phyloP scores from a whole-genome alignment of 2,888 invertebrate genomes.

The Drosophila melanosoma region DNA sequence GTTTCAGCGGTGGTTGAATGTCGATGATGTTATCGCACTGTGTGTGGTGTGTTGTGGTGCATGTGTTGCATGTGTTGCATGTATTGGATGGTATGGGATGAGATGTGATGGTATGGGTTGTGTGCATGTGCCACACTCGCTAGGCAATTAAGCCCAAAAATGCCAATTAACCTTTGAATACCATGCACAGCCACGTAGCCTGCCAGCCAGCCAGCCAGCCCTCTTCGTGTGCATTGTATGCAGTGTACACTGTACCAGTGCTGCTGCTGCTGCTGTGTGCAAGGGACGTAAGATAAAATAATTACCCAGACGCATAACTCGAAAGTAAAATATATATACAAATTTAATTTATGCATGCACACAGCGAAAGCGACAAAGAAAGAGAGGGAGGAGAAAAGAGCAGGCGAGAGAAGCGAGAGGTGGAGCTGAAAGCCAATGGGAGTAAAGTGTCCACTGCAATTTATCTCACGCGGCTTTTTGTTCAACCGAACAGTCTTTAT shows the following conservation, averaged over 20 bases:
- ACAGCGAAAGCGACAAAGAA: constrained; percentile 54
- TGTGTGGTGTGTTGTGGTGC: constrained; percentile 30
- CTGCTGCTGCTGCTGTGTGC: neutral
- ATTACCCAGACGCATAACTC: constrained; percentile 81
- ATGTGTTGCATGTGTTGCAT: constrained; percentile 38
- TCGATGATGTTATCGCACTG: constrained; percentile 55
- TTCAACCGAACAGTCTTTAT: constrained; percentile 22
- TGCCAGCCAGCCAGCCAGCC: constrained; percentile 4
- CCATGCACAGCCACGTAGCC: constrained; percentile 75
- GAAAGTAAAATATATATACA: constrained; percentile 73
- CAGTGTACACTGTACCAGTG: constrained; percentile 18
- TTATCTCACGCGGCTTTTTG: constrained; percentile 72
- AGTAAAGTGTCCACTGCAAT: constrained; percentile 49
- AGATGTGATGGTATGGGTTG: neutral
- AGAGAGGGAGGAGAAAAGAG: neutral
- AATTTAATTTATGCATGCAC: constrained; percentile 79
- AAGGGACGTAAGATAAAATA: constrained; percentile 72
- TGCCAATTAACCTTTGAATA: constrained; percentile 79
- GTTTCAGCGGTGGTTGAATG: constrained; percentile 32
- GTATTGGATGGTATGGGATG: constrained; percentile 15
- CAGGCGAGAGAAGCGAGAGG: neutral
- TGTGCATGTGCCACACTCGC: constrained; percentile 54
- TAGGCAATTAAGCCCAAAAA: constrained; percentile 77
- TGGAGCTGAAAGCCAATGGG: constrained; percentile 1
- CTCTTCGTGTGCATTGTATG: constrained; percentile 46